These are phyloP conservation scores for Neomonachus schauinslandi DNA, from an alignment of 2,113 vertebrate genomes.

Conservation along the genomic window DNA sequence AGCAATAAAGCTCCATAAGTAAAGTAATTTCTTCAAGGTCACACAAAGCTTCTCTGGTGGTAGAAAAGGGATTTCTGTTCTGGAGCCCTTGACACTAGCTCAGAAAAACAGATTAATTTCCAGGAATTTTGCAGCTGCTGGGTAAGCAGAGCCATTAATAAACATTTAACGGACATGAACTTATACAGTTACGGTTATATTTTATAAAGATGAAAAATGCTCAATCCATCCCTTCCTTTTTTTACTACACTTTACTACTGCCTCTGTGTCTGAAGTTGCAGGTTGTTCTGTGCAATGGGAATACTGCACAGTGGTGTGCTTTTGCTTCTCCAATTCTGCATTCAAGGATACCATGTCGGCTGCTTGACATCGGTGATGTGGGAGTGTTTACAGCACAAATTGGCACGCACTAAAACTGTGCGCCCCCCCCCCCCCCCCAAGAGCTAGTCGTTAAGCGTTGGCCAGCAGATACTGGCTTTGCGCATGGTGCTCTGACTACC, in stretches of 20 bases:
- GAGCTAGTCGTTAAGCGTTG: not conserved
- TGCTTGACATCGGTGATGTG: not conserved
- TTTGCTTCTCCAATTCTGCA: not conserved
- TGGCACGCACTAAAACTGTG: not conserved
- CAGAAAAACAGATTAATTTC: not conserved
- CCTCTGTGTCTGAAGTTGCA: not conserved
- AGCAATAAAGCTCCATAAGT: not conserved
- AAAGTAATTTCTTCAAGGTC: not conserved
- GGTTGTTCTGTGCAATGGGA: not conserved
- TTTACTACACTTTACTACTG: not conserved
- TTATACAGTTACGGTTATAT: not conserved
- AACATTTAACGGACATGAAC: not conserved
- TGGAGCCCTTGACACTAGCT: not conserved
- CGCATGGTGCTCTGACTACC: no score
- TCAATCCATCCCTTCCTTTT: not conserved
- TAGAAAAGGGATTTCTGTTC: not conserved
- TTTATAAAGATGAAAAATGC: not conserved
- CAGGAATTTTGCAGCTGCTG: not conserved
- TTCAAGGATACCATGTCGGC: not conserved
- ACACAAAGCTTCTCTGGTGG: not conserved
- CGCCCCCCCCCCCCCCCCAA: not conserved
- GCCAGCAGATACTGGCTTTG: not conserved
- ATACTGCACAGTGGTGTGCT: fast-evolving
- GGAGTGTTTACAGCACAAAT: not conserved
- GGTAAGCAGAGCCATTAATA: not conserved